Evolutionary conservation across 2,797 vertebrate species (phyloP), one percentile per base, ranked within the genome.

Genomic region (Lacerta agilis): DNA sequence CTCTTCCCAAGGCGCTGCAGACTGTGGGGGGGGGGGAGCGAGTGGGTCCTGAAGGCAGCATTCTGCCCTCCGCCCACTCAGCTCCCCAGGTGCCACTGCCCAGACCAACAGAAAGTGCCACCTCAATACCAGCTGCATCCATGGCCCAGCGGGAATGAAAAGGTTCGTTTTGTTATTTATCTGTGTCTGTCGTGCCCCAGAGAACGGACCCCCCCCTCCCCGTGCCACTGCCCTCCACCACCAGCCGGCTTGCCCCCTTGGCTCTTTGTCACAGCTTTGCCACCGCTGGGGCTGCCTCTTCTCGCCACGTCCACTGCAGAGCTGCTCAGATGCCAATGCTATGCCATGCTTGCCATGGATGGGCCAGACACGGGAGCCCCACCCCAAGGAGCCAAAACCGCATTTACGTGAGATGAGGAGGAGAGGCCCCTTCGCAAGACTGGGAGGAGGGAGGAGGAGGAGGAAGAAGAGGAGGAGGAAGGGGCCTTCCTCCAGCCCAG

Each of bases 151-250:
- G n/a, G 55, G 79, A 29, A 17, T 4, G 85, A 23, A 29, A 27
- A 27, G 29, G 41, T 5, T 49, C 4, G 36, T 49, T 79, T 71
- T 49, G 82, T 88, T 88, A 88, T 88, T 88, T 88, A 88, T 88
- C 87, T 85, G 87, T 27, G 82, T 88, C 87, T 88, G 87, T 88
- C 69, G 0, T 66, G 9, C 41, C 67, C 87, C 8, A 18, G 76
- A 73, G 76, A 82, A 85, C 20, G 15, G 11, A 25, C 9, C 55
- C 33, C n/a, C 43, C 38, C 71, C 6, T 36, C 83, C 15, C 29
- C 2, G 2, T 7, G 7, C 81, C 27, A 10, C 36, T 0, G 7
- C 55, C n/a, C 33, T 13, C 27, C 3, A 3, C 81, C 33, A 20
- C 76, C 49, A 41, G 15, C 67, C 23, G 4, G 23, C 29, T 79